These are phyloP conservation scores for Leptocoma aspasia DNA, from an alignment of 2,113 vertebrate species.

Conservation along the genomic window DNA sequence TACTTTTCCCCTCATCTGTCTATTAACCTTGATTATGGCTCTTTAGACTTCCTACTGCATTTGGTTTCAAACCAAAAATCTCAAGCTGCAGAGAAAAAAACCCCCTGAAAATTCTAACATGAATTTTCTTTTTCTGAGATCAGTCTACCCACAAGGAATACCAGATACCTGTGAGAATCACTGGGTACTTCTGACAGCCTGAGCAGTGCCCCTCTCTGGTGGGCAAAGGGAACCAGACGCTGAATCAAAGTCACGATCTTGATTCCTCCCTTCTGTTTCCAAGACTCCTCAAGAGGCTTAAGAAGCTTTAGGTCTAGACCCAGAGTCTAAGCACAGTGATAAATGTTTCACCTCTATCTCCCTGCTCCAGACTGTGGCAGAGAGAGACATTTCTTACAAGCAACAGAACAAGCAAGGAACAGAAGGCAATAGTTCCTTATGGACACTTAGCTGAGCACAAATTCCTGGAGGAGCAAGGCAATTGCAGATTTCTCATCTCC, in stretches of 20 bases:
- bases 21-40: background rate
- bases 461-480: background rate
- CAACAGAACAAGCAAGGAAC: background rate
- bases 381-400: background rate
- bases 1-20: background rate
- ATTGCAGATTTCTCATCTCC: background rate
- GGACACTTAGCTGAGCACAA: background rate
- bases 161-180: rapidly evolving
- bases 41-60: background rate
- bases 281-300: background rate
- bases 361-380: background rate
- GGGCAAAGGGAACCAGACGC: background rate
- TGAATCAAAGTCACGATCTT: background rate
- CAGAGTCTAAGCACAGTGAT: background rate
- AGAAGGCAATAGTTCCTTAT: background rate
- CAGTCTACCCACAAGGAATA: background rate
- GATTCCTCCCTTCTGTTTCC: background rate
- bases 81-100: background rate
- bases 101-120: background rate
- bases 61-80: background rate
- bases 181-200: background rate
- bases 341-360: background rate
- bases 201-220: background rate
- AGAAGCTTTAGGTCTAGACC: background rate
- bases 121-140: background rate